A percentile compares a stretch with the other conserved stretches of the same genome.
phyloP scores from a whole-genome alignment of 2,113 vertebrate genomes.

The Daubentonia madagascariensis region DNA sequence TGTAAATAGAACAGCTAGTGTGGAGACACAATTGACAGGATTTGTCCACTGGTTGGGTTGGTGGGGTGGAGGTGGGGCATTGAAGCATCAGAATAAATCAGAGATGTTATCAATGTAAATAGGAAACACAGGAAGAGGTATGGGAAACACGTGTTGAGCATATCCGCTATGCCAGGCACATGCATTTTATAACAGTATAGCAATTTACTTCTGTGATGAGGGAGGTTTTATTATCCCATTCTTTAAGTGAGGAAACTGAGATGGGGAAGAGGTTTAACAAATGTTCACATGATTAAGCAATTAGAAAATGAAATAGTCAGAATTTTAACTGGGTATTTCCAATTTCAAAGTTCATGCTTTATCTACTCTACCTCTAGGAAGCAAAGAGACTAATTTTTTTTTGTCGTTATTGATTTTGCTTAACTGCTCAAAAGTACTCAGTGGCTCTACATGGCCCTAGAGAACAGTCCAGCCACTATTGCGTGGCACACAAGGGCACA shows the following conservation, averaged over 20 bases:
- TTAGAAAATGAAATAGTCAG: neutral
- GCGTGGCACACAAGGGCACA: neutral
- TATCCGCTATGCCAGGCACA: neutral
- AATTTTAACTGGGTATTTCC: neutral
- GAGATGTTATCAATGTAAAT: neutral
- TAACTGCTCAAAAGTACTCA: neutral
- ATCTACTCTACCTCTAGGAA: neutral
- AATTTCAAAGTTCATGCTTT: constrained; percentile 34
- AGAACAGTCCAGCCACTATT: neutral
- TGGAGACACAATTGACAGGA: neutral
- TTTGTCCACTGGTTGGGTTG: neutral
- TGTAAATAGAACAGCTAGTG: neutral
- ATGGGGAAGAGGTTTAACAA: neutral
- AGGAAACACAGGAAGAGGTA: neutral
- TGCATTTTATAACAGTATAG: neutral
- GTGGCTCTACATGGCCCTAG: neutral
- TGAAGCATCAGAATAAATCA: neutral
- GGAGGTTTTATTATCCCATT: neutral
- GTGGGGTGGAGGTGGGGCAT: neutral
- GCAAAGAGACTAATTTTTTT: constrained; percentile 28
- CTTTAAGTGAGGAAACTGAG: neutral
- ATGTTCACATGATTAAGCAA: neutral
- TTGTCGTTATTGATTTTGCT: constrained; percentile 26
- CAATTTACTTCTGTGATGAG: neutral
- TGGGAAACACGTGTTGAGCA: neutral